phyloP scores from a whole-genome alignment of 2,888 invertebrate genomes.

The Epistrophe eligans region DNA sequence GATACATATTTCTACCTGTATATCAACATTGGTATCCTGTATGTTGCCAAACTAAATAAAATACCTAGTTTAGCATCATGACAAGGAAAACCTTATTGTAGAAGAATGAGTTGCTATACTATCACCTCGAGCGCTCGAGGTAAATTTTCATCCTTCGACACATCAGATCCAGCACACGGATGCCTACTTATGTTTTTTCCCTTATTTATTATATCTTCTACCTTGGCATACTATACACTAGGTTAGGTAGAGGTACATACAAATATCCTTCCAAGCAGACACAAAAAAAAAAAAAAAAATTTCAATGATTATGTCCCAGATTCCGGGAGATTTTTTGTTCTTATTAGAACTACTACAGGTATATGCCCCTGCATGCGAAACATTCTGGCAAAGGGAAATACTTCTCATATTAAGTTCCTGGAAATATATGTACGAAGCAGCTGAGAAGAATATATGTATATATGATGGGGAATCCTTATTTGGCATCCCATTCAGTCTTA shows the following conservation, averaged over 20 bases:
- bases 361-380: conserved; percentile 18
- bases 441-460: neutral
- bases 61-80: conserved; percentile 22
- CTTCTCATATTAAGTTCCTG: conserved; percentile 67
- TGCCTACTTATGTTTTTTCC: conserved; percentile 26
- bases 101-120: conserved; percentile 17
- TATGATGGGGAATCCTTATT: conserved; percentile 10
- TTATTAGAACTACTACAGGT: neutral
- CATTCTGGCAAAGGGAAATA: conserved; percentile 62
- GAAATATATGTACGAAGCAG: conserved; percentile 20
- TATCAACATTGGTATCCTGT: conserved; percentile 53
- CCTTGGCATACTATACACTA: conserved; percentile 34
- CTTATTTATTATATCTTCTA: conserved; percentile 24
- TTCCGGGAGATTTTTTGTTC: conserved; percentile 55
- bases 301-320: conserved; percentile 73
- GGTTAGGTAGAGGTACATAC: neutral
- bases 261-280: conserved; percentile 54
- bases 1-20: conserved; percentile 17
- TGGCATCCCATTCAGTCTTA: neutral
- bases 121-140: conserved; percentile 47
- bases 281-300: conserved; percentile 41
- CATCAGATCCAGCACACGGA: conserved; percentile 34
- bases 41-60: conserved; percentile 30
- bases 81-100: conserved; percentile 20
- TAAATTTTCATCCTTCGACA: conserved; percentile 32